Conservation (phyloP, 2,113 vertebrate species). For the Anseranas semipalmata region DNA sequence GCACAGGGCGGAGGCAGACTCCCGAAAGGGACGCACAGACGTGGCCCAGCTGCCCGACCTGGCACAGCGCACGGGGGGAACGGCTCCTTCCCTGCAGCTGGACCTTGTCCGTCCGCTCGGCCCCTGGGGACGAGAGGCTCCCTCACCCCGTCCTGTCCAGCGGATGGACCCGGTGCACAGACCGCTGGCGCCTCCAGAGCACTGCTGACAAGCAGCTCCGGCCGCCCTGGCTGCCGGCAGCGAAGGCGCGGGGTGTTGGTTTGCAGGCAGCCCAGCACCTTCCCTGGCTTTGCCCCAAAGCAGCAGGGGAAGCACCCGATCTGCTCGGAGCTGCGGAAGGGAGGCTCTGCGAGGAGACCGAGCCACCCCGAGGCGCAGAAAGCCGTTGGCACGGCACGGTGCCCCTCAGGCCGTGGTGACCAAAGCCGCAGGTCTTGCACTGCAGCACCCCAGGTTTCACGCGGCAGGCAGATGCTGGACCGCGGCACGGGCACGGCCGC, state of each 20-base stretch:
- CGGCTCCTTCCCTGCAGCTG: neutral
- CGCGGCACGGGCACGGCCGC: neutral
- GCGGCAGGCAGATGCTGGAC: neutral
- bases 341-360: neutral
- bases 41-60: neutral
- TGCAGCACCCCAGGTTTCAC: neutral
- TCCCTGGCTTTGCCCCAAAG: neutral
- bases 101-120: too few relatives aligned
- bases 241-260: neutral
- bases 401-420: too few relatives aligned
- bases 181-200: neutral
- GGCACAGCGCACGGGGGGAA: rapidly evolving
- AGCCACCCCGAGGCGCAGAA: neutral
- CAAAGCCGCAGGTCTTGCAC: rapidly evolving
- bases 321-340: rapidly evolving
- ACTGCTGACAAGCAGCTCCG: neutral
- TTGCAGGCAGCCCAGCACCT: rapidly evolving
- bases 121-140: neutral
- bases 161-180: neutral
- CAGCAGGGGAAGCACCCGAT: neutral
- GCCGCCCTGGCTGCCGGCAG: neutral
- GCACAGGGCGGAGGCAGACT: neutral
- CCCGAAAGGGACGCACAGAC: neutral
- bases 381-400: rapidly evolving
- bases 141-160: neutral